Evolutionary conservation across 2,888 invertebrate genomes (phyloP), one percentile per base, ranked within the genome.

Genomic region (Octodonta nipae): DNA sequence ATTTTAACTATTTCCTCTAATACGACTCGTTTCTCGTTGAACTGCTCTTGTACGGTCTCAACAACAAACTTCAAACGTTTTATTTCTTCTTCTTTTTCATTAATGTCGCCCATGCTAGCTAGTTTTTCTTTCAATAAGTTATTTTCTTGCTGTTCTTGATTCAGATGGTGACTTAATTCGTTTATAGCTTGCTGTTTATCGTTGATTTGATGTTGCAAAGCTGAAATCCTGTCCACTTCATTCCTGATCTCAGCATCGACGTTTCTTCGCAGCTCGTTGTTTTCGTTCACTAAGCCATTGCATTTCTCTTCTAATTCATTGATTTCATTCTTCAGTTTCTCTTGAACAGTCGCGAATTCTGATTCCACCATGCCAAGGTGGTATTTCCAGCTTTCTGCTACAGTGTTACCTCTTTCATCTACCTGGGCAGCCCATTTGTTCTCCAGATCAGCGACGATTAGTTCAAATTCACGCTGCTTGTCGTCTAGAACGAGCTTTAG

Each of bases 321-420:
- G 15, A 76, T 56, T 56, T 75, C 69, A 26, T 32, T 28, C 29
- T 43, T 42, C n/a, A 48, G 24, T 28, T 46, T 41, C 12, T 44
- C 38, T 32, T 49, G 47, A 5, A 40, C 22, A 1, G 34, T 61
- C 37, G 65, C 62, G 48, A 75, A 76, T 45, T 75, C 77, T 6
- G 58, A 61, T 61, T 78, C 77, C 25, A 73, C 67, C 44, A 68
- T 66, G n/a, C 69, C 64, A 35, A 78, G 54, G 56, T 79, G 78
- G 41, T 73, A 65, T 49, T 78, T 76, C 78, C 78, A 78, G 48
- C 76, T 65, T 57, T 73, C 71, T 6, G 78, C 77, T 35, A 79
- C 71, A 61, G 78, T 76, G 45, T 66, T 66, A 32, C 43, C 43
- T 28, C 43, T 39, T 29, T 78, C 74, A 49, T 78, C 77, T 15